Conservation (phyloP, 2,113 vertebrate genomes). For the Mesembrinibis cayennensis region DNA sequence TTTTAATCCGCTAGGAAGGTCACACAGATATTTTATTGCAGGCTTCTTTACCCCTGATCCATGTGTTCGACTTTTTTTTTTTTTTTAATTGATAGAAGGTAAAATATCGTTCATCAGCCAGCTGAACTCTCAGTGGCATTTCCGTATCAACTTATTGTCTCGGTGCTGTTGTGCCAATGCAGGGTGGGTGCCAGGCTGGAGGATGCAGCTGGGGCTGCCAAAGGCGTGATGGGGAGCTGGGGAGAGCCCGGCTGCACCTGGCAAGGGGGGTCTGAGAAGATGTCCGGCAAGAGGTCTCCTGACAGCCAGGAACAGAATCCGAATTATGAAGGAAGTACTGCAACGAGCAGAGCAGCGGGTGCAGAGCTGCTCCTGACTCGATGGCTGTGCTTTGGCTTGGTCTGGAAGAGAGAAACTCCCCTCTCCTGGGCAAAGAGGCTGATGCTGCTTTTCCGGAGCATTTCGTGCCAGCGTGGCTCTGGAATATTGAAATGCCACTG, state of each 20-base stretch:
- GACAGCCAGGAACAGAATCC: not conserved
- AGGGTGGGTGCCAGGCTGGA: not conserved
- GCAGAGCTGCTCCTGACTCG: not conserved
- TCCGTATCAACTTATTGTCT: fast-evolving
- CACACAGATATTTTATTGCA: fast-evolving
- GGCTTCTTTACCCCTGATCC: not conserved
- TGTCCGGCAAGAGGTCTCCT: too few relatives aligned
- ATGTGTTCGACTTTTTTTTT: fast-evolving
- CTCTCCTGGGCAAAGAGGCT: not conserved
- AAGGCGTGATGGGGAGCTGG: not conserved
- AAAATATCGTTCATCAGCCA: not conserved
- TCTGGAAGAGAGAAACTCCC: not conserved
- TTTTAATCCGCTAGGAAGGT: too few relatives aligned
- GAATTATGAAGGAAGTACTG: not conserved
- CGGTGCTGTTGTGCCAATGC: fast-evolving
- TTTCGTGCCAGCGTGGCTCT: not conserved
- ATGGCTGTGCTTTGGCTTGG: not conserved
- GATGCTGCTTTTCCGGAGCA: not conserved
- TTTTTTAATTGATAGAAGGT: fast-evolving
- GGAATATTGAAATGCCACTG: not conserved
- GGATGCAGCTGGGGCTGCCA: fast-evolving
- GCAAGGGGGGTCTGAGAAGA: too few relatives aligned
- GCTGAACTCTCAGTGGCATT: not conserved
- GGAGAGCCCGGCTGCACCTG: not conserved
- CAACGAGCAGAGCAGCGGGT: fast-evolving